phyloP scores from a whole-genome alignment of 2,888 invertebrate species.

The Drosophila melanocephala region DNA sequence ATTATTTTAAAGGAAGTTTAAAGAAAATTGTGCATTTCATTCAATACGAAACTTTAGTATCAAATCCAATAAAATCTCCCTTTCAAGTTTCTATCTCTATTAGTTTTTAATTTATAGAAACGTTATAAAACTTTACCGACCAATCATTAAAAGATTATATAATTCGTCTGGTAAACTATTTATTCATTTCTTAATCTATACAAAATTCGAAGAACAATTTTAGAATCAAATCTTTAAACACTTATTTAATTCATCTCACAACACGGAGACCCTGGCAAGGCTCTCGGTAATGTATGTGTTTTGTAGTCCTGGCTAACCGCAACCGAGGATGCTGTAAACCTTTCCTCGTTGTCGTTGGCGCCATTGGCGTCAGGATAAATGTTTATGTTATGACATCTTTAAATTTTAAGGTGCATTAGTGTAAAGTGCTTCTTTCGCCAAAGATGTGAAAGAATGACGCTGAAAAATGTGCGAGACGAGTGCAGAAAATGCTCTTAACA shows the following conservation, averaged over 20 bases:
- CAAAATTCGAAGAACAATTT: not conserved
- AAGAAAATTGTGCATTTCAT: not conserved
- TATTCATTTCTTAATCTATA: not conserved
- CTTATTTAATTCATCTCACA: not conserved
- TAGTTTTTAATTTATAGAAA: too few species aligned
- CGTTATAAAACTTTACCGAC: not conserved
- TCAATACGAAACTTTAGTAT: not conserved
- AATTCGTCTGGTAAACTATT: not conserved
- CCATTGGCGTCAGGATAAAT: slow-evolving; percentile 67
- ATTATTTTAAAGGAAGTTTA: not conserved
- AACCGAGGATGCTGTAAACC: slow-evolving; percentile 26
- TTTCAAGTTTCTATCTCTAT: not conserved
- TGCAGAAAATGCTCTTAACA: slow-evolving; percentile 74
- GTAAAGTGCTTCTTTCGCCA: slow-evolving; percentile 77
- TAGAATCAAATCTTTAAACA: slow-evolving; percentile 2
- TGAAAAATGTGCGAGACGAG: slow-evolving; percentile 67
- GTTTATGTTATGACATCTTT: slow-evolving; percentile 81
- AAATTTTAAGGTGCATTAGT: slow-evolving; percentile 82
- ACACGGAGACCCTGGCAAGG: not conserved
- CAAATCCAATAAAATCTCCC: not conserved
- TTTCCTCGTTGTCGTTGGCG: slow-evolving; percentile 10
- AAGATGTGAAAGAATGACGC: slow-evolving; percentile 62
- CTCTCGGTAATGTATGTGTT: slow-evolving; percentile 7
- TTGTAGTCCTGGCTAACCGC: slow-evolving; percentile 24
- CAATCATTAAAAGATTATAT: not conserved